Evolutionary conservation across 2,113 vertebrate genomes (phyloP).

Genomic region (Trematomus loennbergii): DNA sequence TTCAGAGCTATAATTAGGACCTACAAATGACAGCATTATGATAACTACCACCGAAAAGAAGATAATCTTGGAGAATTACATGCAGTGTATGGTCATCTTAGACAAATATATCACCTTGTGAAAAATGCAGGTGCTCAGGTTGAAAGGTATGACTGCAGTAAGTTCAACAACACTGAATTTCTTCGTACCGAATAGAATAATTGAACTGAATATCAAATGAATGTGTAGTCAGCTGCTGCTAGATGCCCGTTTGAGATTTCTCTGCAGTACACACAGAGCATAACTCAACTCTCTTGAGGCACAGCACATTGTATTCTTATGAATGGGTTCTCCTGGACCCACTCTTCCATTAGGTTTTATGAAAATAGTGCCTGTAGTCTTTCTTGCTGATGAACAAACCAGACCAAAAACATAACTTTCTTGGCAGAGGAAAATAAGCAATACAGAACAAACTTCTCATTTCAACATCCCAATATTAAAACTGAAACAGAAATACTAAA

Average conservation of each 20-base stretch:
- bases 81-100: neutral
- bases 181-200: neutral
- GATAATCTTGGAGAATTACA: neutral
- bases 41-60: neutral
- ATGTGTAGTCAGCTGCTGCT: neutral
- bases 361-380: too few species aligned
- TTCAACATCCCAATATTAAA: neutral
- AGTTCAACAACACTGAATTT: too few species aligned
- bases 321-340: neutral
- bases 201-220: neutral
- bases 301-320: neutral
- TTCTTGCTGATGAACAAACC: neutral
- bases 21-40: neutral
- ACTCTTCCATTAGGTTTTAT: too few species aligned
- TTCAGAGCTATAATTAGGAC: neutral
- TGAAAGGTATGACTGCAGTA: neutral
- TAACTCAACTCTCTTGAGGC: neutral
- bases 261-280: neutral
- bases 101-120: neutral
- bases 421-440: too few species aligned
- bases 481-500: conserved; percentile 9
- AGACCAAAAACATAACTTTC: too few species aligned
- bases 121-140: neutral
- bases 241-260: neutral
- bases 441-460: neutral